Percentiles rank a stretch among this genome's conserved stretches.
phyloP scores from a whole-genome alignment of 2,888 invertebrate genomes.

The Pheosia tremula region DNA sequence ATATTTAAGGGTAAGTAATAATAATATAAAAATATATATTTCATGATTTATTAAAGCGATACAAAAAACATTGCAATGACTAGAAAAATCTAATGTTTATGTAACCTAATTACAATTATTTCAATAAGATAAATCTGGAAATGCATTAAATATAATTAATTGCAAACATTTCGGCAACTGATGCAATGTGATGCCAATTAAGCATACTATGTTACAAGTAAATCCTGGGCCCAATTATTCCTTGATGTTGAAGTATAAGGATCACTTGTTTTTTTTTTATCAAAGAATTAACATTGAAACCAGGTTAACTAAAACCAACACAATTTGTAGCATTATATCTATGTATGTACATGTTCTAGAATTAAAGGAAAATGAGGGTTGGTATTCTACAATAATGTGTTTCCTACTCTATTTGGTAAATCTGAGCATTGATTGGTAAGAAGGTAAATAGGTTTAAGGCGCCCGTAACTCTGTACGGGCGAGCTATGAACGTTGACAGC shows the following conservation, averaged over 20 bases:
- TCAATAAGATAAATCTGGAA: slow-evolving; percentile 47
- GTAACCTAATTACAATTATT: slow-evolving; percentile 53
- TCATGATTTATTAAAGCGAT: slow-evolving; percentile 80
- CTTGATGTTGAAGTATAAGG: too few species aligned
- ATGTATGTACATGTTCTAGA: slow-evolving; percentile 13
- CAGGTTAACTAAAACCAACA: slow-evolving; percentile 10
- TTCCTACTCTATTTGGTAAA: too few species aligned
- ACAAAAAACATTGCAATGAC: slow-evolving; percentile 79
- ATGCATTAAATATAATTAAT: slow-evolving; percentile 42
- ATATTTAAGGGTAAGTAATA: slow-evolving; percentile 7
- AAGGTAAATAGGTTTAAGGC: too few species aligned
- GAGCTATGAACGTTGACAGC: too few species aligned
- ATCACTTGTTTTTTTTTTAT: neutral
- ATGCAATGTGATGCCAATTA: slow-evolving; percentile 20
- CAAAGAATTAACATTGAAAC: slow-evolving; percentile 4
- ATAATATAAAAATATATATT: slow-evolving; percentile 20
- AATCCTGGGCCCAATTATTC: slow-evolving; percentile 12
- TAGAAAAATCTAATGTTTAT: slow-evolving; percentile 72
- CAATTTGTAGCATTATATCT: slow-evolving; percentile 10
- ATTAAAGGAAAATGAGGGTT: neutral
- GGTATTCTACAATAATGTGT: neutral
- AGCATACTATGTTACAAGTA: slow-evolving; percentile 17
- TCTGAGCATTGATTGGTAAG: too few species aligned
- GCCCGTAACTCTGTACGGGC: too few species aligned
- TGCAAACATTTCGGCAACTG: slow-evolving; percentile 17